These are phyloP conservation scores for Sebastes hopkinsi DNA, from an alignment of 2,797 vertebrate genomes.

Conservation along the genomic window DNA sequence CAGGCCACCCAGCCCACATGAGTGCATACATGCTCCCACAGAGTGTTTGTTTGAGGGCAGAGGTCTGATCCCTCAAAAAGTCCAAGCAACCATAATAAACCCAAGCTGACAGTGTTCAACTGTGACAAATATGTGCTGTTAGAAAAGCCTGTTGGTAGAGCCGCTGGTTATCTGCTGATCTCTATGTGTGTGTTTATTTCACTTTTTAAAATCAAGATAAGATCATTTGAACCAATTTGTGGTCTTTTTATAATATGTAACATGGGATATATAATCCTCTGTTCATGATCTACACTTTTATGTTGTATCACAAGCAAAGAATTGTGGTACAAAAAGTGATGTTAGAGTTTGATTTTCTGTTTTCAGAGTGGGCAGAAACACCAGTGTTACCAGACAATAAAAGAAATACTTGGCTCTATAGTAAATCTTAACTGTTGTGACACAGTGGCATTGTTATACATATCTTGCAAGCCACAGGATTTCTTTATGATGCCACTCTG, in stretches of 20 bases:
- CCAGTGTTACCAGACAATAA: background rate
- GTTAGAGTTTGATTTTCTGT: background rate
- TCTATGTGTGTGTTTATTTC: background rate
- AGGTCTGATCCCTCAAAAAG: slow-evolving; percentile 59
- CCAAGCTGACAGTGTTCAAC: slow-evolving; percentile 31
- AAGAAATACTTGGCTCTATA: background rate
- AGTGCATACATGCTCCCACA: slow-evolving; percentile 47
- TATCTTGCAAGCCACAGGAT: background rate
- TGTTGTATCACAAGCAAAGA: background rate
- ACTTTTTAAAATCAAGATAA: background rate
- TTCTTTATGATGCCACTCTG: background rate
- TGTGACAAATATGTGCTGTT: slow-evolving; percentile 37
- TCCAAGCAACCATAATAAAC: slow-evolving; percentile 53
- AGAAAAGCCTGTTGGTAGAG: background rate
- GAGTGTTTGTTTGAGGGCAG: slow-evolving; percentile 72
- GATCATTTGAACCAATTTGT: background rate
- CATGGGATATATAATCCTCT: background rate
- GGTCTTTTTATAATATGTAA: too few species aligned
- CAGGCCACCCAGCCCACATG: slow-evolving; percentile 56
- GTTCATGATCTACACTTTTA: background rate
- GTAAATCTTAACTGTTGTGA: background rate
- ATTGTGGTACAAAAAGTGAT: background rate
- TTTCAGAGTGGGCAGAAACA: background rate
- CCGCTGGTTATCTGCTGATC: slow-evolving; percentile 2
- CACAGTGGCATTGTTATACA: background rate